Conservation (phyloP, 2,888 invertebrate species). For the Sceliomorpha sp. region DNA sequence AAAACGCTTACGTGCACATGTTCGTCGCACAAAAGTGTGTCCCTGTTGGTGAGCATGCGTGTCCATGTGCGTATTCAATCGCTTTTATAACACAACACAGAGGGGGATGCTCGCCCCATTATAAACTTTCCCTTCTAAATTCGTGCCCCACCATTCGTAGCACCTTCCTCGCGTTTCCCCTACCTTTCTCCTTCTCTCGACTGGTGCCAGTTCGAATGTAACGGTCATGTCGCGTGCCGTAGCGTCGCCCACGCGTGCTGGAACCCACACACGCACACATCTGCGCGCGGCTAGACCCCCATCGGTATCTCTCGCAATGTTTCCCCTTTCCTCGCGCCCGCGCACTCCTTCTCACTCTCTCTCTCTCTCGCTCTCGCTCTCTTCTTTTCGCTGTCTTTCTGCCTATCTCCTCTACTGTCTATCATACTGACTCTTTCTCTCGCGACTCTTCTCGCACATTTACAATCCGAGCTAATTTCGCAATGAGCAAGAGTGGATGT, state of each 20-base stretch:
- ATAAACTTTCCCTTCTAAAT: slow-evolving; percentile 62
- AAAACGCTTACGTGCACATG: slow-evolving; percentile 11
- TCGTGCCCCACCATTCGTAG: slow-evolving; percentile 38
- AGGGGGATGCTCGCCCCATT: slow-evolving; percentile 60
- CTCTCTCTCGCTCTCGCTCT: slow-evolving; percentile 16
- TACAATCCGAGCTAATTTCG: slow-evolving; percentile 48
- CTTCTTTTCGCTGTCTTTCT: slow-evolving; percentile 1
- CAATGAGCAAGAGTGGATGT: slow-evolving; percentile 31
- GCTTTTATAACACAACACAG: slow-evolving; percentile 25
- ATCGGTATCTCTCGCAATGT: slow-evolving; percentile 23
- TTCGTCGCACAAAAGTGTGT: slow-evolving; percentile 7
- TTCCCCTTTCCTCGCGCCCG: slow-evolving; percentile 24
- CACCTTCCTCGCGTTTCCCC: slow-evolving; percentile 58
- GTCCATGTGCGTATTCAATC: slow-evolving; percentile 43
- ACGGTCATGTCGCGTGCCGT: slow-evolving; percentile 80
- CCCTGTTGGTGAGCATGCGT: slow-evolving; percentile 12
- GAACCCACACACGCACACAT: slow-evolving; percentile 66
- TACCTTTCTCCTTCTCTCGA: slow-evolving; percentile 61
- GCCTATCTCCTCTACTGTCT: slow-evolving; percentile 7
- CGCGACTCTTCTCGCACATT: slow-evolving; percentile 18
- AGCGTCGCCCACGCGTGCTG: slow-evolving; percentile 79
- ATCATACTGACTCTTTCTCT: slow-evolving; percentile 5
- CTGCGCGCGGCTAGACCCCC: slow-evolving; percentile 35
- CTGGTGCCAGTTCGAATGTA: slow-evolving; percentile 73
- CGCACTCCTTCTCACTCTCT: background rate